Base-by-base conservation (phyloP, 2,113 vertebrate genomes). In the Gambusia holbrooki region DNA sequence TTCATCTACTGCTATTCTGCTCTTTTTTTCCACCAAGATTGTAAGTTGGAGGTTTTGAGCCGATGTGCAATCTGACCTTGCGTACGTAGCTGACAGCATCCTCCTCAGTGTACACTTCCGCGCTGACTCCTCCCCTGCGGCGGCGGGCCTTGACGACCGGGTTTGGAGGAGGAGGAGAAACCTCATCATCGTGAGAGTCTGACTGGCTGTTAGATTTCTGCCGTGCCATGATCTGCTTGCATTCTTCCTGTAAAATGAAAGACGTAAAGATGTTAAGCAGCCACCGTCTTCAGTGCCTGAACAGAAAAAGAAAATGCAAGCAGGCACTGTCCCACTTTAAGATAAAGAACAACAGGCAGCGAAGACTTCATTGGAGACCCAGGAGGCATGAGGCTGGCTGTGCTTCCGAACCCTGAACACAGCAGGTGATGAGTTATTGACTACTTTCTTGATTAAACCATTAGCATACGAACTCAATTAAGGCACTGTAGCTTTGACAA, bases 61-160 rank as follows among this genome's bases (percentile, higher is more conserved):
- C 66, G 13, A 30, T 51, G 28, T 7, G 64, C 14, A 35, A 37
- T 28, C 90, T 90, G 92, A 99, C 98, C 97, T 99, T 99, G 80
- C 97, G 95, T 71, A 98, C 97, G 0, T 99, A 99, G 84, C 97
- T 98, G 80, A 97, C 97, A 0, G 97, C 98, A 25, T 99, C 98
- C 60, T 99, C 98, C 82, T 99, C 98, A 0, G 98, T 99, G 92
- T 98, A 99, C 70, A 99, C 98, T 81, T 99, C 97, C 0, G 97
- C 97, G 0, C 97, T 99, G 92, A 99, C 98, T 0, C 97, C 97
- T 0, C 97, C 98, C 5, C 97, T 93, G 80, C 97, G 91, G 77
- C 94, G 94, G 0, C 97, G 95, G 1, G 96, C 96, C 88, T 98
- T 97, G 69, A 97, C 98, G 79, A 96, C 96, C 0, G 97, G 97